phyloP scores from a whole-genome alignment of 2,888 invertebrate species.

The Platynereis dumerilii region DNA sequence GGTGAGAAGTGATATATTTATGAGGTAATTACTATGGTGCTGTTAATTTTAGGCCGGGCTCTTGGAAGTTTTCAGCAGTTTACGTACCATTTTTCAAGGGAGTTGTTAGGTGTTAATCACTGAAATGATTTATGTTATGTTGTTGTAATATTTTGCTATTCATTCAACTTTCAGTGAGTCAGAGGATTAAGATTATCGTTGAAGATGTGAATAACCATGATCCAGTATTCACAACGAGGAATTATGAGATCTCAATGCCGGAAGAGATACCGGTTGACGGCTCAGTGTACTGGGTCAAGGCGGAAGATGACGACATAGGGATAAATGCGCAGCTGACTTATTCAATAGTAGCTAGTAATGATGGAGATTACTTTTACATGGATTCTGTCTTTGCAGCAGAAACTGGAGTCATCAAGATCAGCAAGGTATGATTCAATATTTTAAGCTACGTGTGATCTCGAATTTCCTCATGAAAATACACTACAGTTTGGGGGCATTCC shows the following conservation, averaged over 20 bases:
- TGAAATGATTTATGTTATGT: too few species aligned
- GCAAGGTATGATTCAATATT: slow-evolving; percentile 26
- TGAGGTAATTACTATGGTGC: too few species aligned
- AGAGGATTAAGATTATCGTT: slow-evolving; percentile 28
- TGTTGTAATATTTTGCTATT: background rate
- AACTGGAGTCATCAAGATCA: slow-evolving; percentile 34
- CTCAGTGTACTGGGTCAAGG: slow-evolving; percentile 28
- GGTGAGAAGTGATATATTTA: too few species aligned
- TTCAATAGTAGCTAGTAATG: slow-evolving; percentile 15
- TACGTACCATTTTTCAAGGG: too few species aligned
- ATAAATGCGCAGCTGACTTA: slow-evolving; percentile 31
- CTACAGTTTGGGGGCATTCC: too few species aligned
- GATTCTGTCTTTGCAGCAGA: slow-evolving; percentile 31
- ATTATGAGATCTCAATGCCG: slow-evolving; percentile 23
- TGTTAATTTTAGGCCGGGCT: too few species aligned
- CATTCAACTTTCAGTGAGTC: background rate
- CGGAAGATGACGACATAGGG: slow-evolving; percentile 32
- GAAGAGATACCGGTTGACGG: slow-evolving; percentile 32
- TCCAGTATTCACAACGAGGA: slow-evolving; percentile 25
- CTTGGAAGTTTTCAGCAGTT: too few species aligned
- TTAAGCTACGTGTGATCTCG: too few species aligned
- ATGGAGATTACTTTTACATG: slow-evolving; percentile 31
- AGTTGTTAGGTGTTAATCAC: too few species aligned
- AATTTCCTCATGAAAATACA: too few species aligned
- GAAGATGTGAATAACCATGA: slow-evolving; percentile 46